Evolutionary conservation across 2,888 invertebrate species (phyloP).

Genomic region (Microctonus brassicae): DNA sequence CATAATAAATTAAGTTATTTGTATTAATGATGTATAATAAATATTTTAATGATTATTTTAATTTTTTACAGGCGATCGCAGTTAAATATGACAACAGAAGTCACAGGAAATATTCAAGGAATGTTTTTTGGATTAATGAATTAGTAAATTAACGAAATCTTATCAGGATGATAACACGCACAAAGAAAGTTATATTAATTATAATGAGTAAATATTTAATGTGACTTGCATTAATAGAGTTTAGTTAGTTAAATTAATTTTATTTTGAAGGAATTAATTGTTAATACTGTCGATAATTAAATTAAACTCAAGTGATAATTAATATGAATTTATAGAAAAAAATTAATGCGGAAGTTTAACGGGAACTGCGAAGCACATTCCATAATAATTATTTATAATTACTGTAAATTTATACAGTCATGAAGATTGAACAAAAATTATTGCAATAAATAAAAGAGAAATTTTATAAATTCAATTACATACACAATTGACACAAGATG

Average conservation of each 20-base stretch:
- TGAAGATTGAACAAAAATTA: background rate
- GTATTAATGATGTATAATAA: too few species aligned
- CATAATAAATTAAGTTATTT: too few species aligned
- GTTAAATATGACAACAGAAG: constrained; percentile 46
- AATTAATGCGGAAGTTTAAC: too few species aligned
- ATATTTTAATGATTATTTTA: constrained; percentile 21
- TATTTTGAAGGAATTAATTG: too few species aligned
- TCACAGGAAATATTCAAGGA: constrained; percentile 47
- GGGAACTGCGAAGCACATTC: background rate
- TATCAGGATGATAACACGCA: constrained; percentile 57
- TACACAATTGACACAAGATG: background rate
- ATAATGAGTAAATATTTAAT: too few species aligned
- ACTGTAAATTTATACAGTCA: background rate
- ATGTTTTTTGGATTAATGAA: constrained; percentile 49
- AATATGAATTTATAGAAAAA: too few species aligned
- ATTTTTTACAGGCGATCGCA: constrained; percentile 8
- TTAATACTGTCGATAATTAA: too few species aligned
- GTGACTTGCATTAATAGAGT: too few species aligned
- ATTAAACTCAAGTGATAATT: too few species aligned
- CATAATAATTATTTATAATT: background rate
- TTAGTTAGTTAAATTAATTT: too few species aligned
- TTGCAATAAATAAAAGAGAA: background rate
- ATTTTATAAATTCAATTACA: background rate
- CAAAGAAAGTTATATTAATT: constrained; percentile 26
- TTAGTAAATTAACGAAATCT: constrained; percentile 55